Conservation (phyloP, 1,140 invertebrate species). For the Drosophila takahashii region DNA sequence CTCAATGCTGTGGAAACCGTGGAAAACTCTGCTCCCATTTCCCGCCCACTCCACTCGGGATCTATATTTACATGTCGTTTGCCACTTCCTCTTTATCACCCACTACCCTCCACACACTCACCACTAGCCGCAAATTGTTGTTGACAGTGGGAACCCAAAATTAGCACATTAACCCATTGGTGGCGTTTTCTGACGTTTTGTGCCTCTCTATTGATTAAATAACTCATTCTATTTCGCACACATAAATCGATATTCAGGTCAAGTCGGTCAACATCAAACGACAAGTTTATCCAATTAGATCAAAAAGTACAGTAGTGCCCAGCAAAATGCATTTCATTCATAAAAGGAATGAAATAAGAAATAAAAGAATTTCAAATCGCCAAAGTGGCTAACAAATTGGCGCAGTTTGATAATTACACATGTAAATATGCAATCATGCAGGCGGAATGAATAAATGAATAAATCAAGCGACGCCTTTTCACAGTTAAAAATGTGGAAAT, state of each 20-base stretch:
- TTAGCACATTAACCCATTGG: constrained; percentile 79
- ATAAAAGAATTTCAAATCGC: constrained; percentile 1
- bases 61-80: constrained; percentile 50
- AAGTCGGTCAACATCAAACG: constrained; percentile 43
- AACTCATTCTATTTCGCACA: constrained; percentile 43
- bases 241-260: constrained; percentile 58
- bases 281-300: constrained; percentile 64
- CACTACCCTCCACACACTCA: constrained; percentile 20
- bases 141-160: constrained; percentile 63
- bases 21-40: constrained; percentile 46
- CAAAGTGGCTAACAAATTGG: constrained; percentile 46
- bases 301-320: constrained; percentile 37
- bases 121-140: constrained; percentile 41
- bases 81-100: constrained; percentile 21
- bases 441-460: constrained; percentile 69
- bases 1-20: constrained; percentile 40
- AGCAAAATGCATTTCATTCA: constrained; percentile 19
- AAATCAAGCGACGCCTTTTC: constrained; percentile 73
- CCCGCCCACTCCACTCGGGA: constrained; percentile 30
- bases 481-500: constrained; percentile 76
- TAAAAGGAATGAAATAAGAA: background rate
- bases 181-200: constrained; percentile 23
- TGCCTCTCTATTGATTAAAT: constrained; percentile 72
- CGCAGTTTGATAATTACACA: constrained; percentile 56
- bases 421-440: constrained; percentile 51